Conservation (phyloP, 2,888 invertebrate genomes). For the Drosophila algonquin region DNA sequence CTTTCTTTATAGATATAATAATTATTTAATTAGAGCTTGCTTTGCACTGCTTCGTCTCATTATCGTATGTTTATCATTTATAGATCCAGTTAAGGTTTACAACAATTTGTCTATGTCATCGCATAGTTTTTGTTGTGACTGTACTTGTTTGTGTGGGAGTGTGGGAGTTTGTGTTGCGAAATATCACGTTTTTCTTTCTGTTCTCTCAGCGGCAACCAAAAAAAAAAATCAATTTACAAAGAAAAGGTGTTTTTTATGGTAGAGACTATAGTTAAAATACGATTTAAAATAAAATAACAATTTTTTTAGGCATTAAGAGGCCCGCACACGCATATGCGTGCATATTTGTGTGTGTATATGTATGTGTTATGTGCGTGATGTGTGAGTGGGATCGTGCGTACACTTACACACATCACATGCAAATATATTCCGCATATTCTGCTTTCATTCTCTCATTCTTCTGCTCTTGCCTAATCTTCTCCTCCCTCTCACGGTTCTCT, state of each 20-base stretch:
- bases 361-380: constrained; percentile 8
- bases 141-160: constrained; percentile 36
- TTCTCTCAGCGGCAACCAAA: constrained; percentile 43
- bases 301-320: constrained; percentile 63
- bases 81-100: constrained; percentile 54
- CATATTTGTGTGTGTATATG: constrained; percentile 15
- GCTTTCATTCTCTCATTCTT: constrained; percentile 34
- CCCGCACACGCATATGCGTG: constrained; percentile 52
- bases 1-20: constrained; percentile 39
- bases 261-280: constrained; percentile 47
- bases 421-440: constrained; percentile 39
- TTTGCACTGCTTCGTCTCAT: constrained; percentile 42
- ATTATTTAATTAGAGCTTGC: constrained; percentile 39
- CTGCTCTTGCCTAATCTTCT: constrained; percentile 28
- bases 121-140: constrained; percentile 56
- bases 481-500: constrained; percentile 8
- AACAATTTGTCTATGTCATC: constrained; percentile 71
- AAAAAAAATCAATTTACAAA: constrained; percentile 35
- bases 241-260: constrained; percentile 38
- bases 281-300: constrained; percentile 76
- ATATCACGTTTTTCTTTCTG: constrained; percentile 69
- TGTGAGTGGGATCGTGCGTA: constrained; percentile 35
- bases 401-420: constrained; percentile 48
- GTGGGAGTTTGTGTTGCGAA: constrained; percentile 38
- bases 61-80: constrained; percentile 29